Evolutionary conservation across 2,888 invertebrate genomes (phyloP).

Genomic region (Nomada hirtipes): DNA sequence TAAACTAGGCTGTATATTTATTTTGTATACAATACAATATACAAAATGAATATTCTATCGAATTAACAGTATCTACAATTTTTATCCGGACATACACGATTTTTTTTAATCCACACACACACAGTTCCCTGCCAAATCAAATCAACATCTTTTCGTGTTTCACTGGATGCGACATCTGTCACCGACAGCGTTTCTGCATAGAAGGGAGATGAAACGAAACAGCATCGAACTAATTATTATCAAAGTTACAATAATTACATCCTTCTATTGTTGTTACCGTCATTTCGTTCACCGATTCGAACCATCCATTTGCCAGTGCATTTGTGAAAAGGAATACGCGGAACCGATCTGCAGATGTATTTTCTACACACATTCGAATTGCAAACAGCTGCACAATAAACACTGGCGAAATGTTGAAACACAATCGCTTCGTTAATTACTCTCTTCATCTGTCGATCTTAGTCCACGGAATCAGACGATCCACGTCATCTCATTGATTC

Average conservation of each 20-base stretch:
- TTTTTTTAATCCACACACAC: background rate
- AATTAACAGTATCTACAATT: background rate
- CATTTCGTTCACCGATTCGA: conserved; percentile 11
- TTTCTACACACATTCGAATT: conserved; percentile 8
- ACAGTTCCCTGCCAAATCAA: background rate
- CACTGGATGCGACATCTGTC: conserved; percentile 6
- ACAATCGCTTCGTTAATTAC: conserved; percentile 46
- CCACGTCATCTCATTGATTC: conserved; percentile 18
- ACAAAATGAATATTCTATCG: background rate
- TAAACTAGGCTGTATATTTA: background rate
- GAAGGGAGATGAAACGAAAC: conserved; percentile 12
- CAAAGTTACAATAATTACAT: conserved; percentile 45
- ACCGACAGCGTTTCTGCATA: background rate
- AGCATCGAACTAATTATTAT: conserved; percentile 21
- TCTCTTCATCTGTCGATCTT: conserved; percentile 29
- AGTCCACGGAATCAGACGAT: conserved; percentile 32
- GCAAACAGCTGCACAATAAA: conserved; percentile 31
- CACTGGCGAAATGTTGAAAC: conserved; percentile 27
- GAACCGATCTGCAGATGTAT: conserved; percentile 16
- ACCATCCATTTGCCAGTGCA: background rate
- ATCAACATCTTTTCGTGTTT: background rate
- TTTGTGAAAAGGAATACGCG: conserved; percentile 8
- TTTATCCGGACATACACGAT: background rate
- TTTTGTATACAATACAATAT: background rate
- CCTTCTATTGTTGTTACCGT: conserved; percentile 11